phyloP scores from a whole-genome alignment of 2,113 vertebrate species.

The Eclectus roratus region DNA sequence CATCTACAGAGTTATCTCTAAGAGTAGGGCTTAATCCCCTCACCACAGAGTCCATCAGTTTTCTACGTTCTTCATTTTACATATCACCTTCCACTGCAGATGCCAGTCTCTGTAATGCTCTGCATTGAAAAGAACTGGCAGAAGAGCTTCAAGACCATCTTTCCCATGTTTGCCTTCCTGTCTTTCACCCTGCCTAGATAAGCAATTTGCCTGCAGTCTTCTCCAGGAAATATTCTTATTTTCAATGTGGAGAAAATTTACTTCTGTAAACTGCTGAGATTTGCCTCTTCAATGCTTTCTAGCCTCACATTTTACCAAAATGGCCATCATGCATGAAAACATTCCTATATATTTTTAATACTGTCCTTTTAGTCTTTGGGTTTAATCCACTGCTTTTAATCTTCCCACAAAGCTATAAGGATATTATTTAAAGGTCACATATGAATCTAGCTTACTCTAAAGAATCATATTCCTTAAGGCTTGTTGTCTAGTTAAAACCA shows the following conservation, averaged over 20 bases:
- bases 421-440: neutral
- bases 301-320: neutral
- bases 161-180: neutral
- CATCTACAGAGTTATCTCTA: neutral
- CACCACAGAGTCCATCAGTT: neutral
- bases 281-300: neutral
- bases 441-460: neutral
- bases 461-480: neutral
- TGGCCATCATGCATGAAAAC: neutral
- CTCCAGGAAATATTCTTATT: neutral
- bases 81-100: neutral
- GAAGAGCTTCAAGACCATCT: neutral
- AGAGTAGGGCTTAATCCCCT: neutral
- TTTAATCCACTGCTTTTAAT: neutral
- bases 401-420: neutral
- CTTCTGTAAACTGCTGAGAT: neutral
- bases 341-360: neutral
- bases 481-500: neutral
- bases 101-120: neutral
- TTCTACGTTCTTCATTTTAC: neutral
- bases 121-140: neutral
- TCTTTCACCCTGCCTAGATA: neutral
- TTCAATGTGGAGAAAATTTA: neutral
- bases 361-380: neutral
- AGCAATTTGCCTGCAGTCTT: neutral